Conservation (phyloP, 1,140 invertebrate species). For the Chionoecetes opilio region DNA sequence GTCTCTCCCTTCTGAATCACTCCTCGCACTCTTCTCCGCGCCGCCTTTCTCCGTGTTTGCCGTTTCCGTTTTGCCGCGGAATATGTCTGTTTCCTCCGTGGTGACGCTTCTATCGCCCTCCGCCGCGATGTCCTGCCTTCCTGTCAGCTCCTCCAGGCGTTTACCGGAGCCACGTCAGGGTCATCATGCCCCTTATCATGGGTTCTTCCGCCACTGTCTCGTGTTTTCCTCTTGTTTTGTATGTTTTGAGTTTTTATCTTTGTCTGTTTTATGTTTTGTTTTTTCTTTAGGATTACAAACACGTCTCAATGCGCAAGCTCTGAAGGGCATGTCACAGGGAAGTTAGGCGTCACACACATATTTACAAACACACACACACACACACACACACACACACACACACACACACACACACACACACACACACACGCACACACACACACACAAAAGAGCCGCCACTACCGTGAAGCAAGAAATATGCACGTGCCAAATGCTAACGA, state of each 20-base stretch:
- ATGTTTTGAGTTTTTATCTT: background rate
- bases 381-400: slow-evolving; percentile 23
- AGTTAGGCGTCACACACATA: background rate
- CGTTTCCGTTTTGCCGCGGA: background rate
- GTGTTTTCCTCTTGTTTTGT: background rate
- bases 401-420: slow-evolving; percentile 6
- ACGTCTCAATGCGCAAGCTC: too few relatives aligned
- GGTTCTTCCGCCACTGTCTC: too few relatives aligned
- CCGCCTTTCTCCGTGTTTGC: background rate
- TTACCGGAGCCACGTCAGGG: too few relatives aligned
- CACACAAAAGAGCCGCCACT: background rate
- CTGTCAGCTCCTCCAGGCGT: too few relatives aligned
- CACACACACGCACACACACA: background rate
- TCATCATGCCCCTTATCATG: too few relatives aligned
- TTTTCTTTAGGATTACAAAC: background rate
- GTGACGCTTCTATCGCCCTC: background rate
- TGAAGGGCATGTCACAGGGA: too few relatives aligned
- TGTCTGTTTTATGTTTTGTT: background rate
- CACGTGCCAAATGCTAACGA: too few relatives aligned
- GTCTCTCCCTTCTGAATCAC: background rate
- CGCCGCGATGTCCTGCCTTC: too few relatives aligned
- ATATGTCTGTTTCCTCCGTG: background rate
- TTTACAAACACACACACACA: slow-evolving; percentile 38
- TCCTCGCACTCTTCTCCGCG: slow-evolving; percentile 3
- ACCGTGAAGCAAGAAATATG: background rate